A percentile compares a stretch with the other conserved stretches of the same genome.
Evolutionary conservation across 2,797 vertebrate genomes (phyloP).

Genomic region (Lagocephalus sceleratus): DNA sequence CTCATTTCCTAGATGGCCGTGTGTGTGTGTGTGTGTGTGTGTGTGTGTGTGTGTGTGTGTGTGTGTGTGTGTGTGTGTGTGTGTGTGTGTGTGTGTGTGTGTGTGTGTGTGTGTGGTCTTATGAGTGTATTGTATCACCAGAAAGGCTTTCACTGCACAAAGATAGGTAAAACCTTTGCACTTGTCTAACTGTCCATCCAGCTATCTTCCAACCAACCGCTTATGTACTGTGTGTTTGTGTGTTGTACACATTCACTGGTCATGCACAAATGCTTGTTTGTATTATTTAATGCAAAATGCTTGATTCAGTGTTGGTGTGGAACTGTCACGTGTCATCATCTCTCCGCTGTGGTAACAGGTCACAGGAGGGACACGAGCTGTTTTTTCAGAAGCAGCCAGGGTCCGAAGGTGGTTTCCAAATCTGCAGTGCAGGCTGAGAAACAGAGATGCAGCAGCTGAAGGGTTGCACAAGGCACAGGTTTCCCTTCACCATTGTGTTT

Average conservation of each 20-base stretch:
- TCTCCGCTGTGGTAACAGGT: conserved; percentile 4
- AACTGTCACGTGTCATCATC: background rate
- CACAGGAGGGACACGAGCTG: conserved; percentile 25
- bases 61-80: conserved; percentile 9
- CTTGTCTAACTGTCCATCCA: conserved; percentile 17
- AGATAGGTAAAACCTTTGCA: conserved; percentile 34
- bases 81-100: conserved; percentile 12
- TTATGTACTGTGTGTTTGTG: no score
- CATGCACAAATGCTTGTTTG: conserved; percentile 6
- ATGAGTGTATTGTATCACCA: conserved; percentile 12
- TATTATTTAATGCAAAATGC: conserved; percentile 3
- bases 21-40: conserved; percentile 18
- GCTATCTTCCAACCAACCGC: no score
- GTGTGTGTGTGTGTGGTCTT: conserved; percentile 2
- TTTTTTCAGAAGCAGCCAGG: conserved; percentile 25
- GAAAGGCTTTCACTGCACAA: conserved; percentile 29
- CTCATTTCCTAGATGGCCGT: conserved; percentile 68
- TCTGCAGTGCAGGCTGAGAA: conserved; percentile 46
- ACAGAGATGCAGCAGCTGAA: conserved; percentile 47
- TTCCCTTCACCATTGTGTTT: no score
- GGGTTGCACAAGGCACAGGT: no score
- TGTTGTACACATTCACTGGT: conserved; percentile 1
- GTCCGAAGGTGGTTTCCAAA: conserved; percentile 48
- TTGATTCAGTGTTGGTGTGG: background rate
- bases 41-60: conserved; percentile 9